Evolutionary conservation across 2,113 vertebrate genomes (phyloP).

Genomic region (Chaenocephalus aceratus): DNA sequence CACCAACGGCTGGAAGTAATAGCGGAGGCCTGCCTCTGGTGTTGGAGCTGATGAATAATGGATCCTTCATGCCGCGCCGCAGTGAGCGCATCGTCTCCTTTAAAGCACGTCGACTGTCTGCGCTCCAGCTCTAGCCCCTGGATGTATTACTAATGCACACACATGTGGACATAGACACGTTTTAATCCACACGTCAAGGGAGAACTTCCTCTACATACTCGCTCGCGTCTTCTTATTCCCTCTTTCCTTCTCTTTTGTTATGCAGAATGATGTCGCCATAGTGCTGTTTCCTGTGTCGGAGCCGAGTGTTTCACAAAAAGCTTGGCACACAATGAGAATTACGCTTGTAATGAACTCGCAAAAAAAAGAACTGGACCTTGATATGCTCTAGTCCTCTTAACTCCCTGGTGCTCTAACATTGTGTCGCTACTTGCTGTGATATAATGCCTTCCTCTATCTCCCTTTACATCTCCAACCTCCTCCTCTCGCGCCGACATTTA

Average conservation of each 20-base stretch:
- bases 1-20: conserved; percentile 64
- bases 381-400: conserved; percentile 38
- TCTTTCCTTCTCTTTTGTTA: conserved; percentile 56
- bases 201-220: conserved; percentile 33
- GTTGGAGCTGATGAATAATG: conserved; percentile 80
- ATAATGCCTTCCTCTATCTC: conserved; percentile 27
- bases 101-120: conserved; percentile 68
- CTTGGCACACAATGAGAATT: conserved; percentile 10
- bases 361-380: neutral
- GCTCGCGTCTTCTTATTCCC: conserved; percentile 6
- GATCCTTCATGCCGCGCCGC: conserved; percentile 65
- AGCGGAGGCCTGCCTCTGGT: conserved; percentile 53
- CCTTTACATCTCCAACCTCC: neutral
- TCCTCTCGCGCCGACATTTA: conserved; percentile 18
- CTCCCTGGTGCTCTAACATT: conserved; percentile 37
- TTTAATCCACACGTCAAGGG: neutral
- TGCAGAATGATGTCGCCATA: conserved; percentile 33
- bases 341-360: conserved; percentile 32
- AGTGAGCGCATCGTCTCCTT: conserved; percentile 66
- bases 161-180: conserved; percentile 2
- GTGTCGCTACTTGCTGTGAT: conserved; percentile 49
- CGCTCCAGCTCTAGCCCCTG: conserved; percentile 46
- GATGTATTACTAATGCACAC: conserved; percentile 59
- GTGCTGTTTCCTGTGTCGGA: conserved; percentile 19
- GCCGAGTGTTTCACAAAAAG: conserved; percentile 3